phyloP scores from a whole-genome alignment of 1,140 invertebrate species.

The Danaus plexippus region DNA sequence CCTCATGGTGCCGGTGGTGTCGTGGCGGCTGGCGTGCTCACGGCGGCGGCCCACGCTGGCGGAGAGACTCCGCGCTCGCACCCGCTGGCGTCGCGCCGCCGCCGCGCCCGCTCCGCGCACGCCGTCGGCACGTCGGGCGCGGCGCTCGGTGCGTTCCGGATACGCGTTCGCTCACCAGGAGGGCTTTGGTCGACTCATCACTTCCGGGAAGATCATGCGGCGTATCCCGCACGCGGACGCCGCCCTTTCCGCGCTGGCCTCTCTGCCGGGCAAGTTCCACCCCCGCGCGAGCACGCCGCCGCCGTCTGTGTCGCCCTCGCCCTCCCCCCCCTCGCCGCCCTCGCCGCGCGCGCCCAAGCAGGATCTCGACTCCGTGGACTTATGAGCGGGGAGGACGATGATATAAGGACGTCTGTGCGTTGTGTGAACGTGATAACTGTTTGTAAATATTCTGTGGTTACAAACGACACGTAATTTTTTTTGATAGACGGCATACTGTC shows the following conservation, averaged over 20 bases:
- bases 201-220: slow-evolving; percentile 97
- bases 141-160: slow-evolving; percentile 93
- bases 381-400: slow-evolving; percentile 32
- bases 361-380: slow-evolving; percentile 58
- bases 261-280: slow-evolving; percentile 58
- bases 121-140: slow-evolving; percentile 86
- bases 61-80: slow-evolving; percentile 87
- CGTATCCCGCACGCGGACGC: slow-evolving; percentile 80
- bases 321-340: slow-evolving; percentile 24
- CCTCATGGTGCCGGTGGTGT: slow-evolving; percentile 92
- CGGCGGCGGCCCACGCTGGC: slow-evolving; percentile 92
- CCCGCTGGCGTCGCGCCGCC: slow-evolving; percentile 53
- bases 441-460: slow-evolving; percentile 41
- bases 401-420: slow-evolving; percentile 29
- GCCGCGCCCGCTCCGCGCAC: slow-evolving; percentile 86
- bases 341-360: slow-evolving; percentile 50
- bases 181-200: slow-evolving; percentile 98
- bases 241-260: slow-evolving; percentile 66
- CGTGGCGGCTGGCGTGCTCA: slow-evolving; percentile 93
- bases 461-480: slow-evolving; percentile 42
- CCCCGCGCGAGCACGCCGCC: slow-evolving; percentile 39
- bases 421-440: slow-evolving; percentile 28
- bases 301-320: slow-evolving; percentile 19
- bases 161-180: slow-evolving; percentile 99
- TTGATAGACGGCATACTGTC: slow-evolving; percentile 59